Evolutionary conservation across 2,113 vertebrate species (phyloP).

Genomic region (Anarhynchus alexandrinus): DNA sequence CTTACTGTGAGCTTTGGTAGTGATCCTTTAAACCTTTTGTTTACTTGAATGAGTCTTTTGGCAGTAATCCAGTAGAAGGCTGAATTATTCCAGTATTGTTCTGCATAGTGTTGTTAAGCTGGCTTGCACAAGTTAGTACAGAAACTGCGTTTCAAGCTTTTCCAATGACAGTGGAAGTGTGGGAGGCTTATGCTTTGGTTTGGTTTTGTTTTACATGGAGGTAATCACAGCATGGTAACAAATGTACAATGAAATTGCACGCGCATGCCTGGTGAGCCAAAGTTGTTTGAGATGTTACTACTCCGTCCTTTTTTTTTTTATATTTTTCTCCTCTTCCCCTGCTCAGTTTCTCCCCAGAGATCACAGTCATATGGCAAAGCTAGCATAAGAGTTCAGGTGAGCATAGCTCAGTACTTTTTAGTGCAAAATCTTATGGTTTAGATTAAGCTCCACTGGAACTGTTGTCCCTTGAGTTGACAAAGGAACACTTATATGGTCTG

Average conservation of each 20-base stretch:
- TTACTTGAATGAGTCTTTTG: conserved; percentile 12
- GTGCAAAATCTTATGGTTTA: neutral
- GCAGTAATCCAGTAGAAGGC: neutral
- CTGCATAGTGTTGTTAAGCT: neutral
- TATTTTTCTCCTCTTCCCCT: neutral
- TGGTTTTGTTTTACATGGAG: neutral
- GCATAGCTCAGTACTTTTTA: neutral
- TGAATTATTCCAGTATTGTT: neutral
- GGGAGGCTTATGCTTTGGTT: neutral
- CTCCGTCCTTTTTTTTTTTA: neutral
- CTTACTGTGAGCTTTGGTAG: neutral
- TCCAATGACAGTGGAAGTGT: neutral
- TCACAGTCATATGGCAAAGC: neutral
- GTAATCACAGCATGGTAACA: neutral
- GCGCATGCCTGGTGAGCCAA: neutral
- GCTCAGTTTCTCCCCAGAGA: neutral
- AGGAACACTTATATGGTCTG: neutral
- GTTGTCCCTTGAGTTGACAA: neutral
- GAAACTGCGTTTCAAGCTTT: neutral
- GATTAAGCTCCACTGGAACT: neutral
- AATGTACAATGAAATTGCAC: neutral
- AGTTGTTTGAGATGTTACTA: neutral
- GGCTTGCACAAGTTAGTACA: neutral
- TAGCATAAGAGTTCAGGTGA: neutral
- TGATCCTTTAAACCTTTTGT: conserved; percentile 43